Base-by-base conservation (phyloP, 2,888 invertebrate genomes). In the Norana najaformis region DNA sequence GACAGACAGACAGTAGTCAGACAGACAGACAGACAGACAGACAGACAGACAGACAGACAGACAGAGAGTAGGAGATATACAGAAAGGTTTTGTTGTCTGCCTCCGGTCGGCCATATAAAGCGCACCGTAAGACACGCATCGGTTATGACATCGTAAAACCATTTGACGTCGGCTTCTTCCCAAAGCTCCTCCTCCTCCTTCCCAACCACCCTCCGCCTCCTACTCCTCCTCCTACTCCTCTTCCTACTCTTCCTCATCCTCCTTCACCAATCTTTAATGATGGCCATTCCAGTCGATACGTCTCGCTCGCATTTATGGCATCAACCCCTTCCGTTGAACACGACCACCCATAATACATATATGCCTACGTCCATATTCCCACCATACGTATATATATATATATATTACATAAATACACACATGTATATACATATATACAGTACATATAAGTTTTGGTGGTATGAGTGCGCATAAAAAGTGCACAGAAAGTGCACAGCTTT, bases 111-210 rank as follows among this genome's bases (percentile, higher is more conserved):
- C 35, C 85, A 37, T 85, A 85, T 85, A 85, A 85, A 85, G 36
- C 85, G 85, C 85, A 85, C 85, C 35, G n/a, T 85, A n/a, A 85
- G 85, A 35, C 85, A 23, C 85, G 36, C 36, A 30, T 37, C 20
- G 85, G 37, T 85, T 85, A 85, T 85, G 85, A 85, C 36, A 85
- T 85, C 85, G 85, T 85, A 85, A 85, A 85, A 85, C 18, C 85
- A 85, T 85, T 85, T 85, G 85, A 85, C 37, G 85, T 35, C 85
- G 85, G 36, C 85, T 85, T 85, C 85, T 37, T 37, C 83, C 35
- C 30, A 20, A 20, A 3, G 13, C 83, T 35, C 35, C 83, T 83
- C 83, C 23, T 35, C 34, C 18, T 83, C 35, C 83, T 20, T 83
- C 35, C 83, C n/a, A 18, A 3, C 23, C 16, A n/a, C 18, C 83